These are phyloP conservation scores for Trachymyrmex cornetzi DNA, from an alignment of 1,140 invertebrate species.

Conservation along the genomic window DNA sequence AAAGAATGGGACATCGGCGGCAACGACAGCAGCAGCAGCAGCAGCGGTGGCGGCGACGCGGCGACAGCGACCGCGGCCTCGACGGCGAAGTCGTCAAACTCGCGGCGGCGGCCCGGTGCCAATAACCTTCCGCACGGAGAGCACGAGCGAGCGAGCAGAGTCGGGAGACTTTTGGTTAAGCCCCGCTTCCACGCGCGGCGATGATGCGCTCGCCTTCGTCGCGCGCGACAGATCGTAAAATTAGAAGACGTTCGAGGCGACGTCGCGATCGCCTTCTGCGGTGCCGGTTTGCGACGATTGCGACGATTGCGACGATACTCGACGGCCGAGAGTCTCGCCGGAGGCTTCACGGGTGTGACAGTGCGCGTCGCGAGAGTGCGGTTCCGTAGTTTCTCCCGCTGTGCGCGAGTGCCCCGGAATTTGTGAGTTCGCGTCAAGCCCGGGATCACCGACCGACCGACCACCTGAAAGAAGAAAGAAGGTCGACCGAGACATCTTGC, in stretches of 20 bases:
- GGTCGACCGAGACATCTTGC: too few species aligned
- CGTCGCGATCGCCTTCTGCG: background rate
- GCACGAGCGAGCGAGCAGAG: background rate
- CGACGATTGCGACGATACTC: slow-evolving; percentile 44
- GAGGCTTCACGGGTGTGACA: slow-evolving; percentile 9
- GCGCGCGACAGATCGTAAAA: slow-evolving; percentile 81
- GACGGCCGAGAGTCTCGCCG: slow-evolving; percentile 3
- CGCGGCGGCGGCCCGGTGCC: slow-evolving; percentile 76
- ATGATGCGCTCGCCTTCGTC: slow-evolving; percentile 82
- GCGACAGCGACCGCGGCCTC: slow-evolving; percentile 26
- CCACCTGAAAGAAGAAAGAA: background rate
- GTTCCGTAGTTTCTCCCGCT: slow-evolving; percentile 67
- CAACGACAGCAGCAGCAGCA: background rate
- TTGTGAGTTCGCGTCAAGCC: background rate
- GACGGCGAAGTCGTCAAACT: slow-evolving; percentile 77
- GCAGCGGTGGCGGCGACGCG: background rate
- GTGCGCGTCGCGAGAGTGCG: slow-evolving; percentile 58
- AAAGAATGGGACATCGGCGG: slow-evolving; percentile 14
- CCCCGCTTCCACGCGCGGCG: slow-evolving; percentile 56
- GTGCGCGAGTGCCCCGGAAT: background rate
- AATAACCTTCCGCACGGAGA: slow-evolving; percentile 77
- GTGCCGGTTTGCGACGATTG: slow-evolving; percentile 50
- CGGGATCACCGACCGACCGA: background rate
- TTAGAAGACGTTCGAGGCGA: slow-evolving; percentile 78
- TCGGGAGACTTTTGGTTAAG: slow-evolving; percentile 56